These are phyloP conservation scores for Falco cherrug DNA, from an alignment of 2,797 vertebrate genomes.

Conservation along the genomic window DNA sequence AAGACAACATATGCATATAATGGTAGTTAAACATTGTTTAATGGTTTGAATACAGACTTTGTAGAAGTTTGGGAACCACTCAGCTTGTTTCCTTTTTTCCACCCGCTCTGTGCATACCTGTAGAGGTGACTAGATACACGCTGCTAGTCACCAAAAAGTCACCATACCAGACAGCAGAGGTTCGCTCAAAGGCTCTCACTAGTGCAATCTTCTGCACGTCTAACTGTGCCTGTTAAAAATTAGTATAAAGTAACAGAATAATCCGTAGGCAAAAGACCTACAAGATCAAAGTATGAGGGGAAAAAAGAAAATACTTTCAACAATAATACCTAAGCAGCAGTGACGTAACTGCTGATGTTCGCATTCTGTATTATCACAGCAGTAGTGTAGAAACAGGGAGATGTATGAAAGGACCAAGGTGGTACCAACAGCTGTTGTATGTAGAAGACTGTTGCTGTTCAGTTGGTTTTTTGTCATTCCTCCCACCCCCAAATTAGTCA, in stretches of 20 bases:
- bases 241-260: background rate
- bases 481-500: accelerated
- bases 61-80: background rate
- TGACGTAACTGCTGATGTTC: background rate
- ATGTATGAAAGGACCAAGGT: background rate
- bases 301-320: background rate
- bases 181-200: background rate
- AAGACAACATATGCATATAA: background rate
- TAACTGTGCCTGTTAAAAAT: background rate
- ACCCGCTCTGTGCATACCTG: background rate
- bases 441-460: background rate
- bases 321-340: background rate
- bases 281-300: accelerated
- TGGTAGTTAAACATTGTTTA: background rate
- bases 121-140: background rate
- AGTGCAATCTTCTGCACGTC: background rate
- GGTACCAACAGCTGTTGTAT: background rate
- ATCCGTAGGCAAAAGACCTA: background rate
- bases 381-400: background rate
- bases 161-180: background rate
- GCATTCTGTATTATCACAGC: background rate
- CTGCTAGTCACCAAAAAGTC: background rate
- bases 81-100: background rate
- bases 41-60: background rate
- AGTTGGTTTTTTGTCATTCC: too few relatives aligned